Conservation (phyloP, 2,888 invertebrate species). For the Lasioglossum lativentre region DNA sequence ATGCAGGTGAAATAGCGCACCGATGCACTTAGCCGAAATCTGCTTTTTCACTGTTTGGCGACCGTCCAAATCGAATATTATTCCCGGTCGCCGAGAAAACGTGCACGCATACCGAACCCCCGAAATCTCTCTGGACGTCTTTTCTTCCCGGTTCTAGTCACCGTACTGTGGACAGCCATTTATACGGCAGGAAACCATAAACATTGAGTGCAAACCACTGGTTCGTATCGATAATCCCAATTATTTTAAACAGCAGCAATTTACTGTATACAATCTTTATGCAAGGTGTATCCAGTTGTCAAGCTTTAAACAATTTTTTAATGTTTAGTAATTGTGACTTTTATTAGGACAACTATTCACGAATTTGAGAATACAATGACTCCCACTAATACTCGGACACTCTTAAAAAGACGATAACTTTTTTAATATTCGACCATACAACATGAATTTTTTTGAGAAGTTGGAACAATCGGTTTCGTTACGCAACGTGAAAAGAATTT, state of each 20-base stretch:
- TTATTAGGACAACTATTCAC: neutral
- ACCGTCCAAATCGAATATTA: constrained; percentile 68
- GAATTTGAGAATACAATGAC: neutral
- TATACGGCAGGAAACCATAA: neutral
- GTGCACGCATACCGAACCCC: constrained; percentile 15
- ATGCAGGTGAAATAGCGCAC: constrained; percentile 59
- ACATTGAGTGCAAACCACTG: neutral
- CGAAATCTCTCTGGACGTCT: constrained; percentile 18
- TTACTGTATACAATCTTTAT: neutral
- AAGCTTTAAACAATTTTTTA: neutral
- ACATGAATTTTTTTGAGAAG: no score
- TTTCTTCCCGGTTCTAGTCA: constrained; percentile 12
- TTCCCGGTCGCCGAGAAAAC: constrained; percentile 46
- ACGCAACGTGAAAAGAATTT: no score
- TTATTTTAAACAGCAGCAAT: neutral
- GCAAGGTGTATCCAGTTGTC: no score
- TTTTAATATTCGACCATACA: no score
- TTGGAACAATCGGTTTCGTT: no score
- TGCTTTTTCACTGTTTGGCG: constrained; percentile 64
- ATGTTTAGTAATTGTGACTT: neutral
- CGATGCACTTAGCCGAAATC: constrained; percentile 50
- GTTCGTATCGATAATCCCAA: neutral
- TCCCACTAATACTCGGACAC: no score
- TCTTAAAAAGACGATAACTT: no score
- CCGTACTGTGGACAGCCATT: neutral